Evolutionary conservation across 1,140 invertebrate species (phyloP).

Genomic region (Bicyclus anynana): DNA sequence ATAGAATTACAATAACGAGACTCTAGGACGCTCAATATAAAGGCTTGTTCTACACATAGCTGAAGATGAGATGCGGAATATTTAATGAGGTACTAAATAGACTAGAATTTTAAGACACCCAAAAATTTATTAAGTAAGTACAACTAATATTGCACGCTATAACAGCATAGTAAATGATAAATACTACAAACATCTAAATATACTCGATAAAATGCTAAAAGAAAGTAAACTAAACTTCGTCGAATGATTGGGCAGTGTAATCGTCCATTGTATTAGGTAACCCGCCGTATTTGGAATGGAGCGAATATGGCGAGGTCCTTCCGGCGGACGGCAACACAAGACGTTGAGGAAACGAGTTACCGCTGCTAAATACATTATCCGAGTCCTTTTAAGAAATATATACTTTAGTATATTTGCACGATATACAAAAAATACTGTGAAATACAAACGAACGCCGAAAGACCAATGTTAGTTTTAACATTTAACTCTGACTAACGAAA

Average conservation of each 20-base stretch:
- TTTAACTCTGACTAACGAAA: not conserved
- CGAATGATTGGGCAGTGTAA: not conserved
- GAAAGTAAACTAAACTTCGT: constrained; percentile 30
- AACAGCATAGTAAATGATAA: not conserved
- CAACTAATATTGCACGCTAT: not conserved
- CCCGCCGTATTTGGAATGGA: constrained; percentile 35
- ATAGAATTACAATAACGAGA: not conserved
- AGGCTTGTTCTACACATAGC: not conserved
- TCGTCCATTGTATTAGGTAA: constrained; percentile 37
- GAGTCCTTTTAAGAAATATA: not conserved
- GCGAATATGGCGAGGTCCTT: constrained; percentile 48
- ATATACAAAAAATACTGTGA: not conserved
- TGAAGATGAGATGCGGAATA: not conserved
- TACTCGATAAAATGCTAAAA: constrained; percentile 15
- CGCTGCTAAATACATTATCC: not conserved
- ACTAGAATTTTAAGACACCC: not conserved
- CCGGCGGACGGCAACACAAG: constrained; percentile 42
- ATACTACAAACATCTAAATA: not conserved
- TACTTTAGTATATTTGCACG: not conserved
- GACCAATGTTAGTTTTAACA: not conserved
- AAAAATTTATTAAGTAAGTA: too few relatives aligned
- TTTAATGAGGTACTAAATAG: not conserved
- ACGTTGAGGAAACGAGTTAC: constrained; percentile 29
- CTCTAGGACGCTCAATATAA: not conserved
- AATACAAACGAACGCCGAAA: not conserved